These are phyloP conservation scores for Heliconius congener DNA, from an alignment of 1,140 invertebrate species.

Conservation along the genomic window DNA sequence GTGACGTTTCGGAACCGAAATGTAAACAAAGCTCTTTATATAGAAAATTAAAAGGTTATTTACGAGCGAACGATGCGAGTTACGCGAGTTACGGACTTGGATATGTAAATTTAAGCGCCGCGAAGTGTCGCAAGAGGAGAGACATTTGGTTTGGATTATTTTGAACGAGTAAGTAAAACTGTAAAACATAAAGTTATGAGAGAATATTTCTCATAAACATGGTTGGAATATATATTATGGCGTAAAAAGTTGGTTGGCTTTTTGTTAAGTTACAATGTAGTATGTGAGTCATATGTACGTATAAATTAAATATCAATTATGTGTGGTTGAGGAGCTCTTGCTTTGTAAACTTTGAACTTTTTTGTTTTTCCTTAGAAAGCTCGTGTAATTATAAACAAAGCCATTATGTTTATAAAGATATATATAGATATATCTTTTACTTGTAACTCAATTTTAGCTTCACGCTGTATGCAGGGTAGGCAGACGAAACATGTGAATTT, in stretches of 20 bases:
- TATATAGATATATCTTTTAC: background rate
- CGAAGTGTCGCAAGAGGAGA: constrained; percentile 59
- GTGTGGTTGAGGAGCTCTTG: background rate
- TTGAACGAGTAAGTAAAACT: constrained; percentile 74
- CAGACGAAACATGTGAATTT: no score
- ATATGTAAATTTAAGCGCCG: constrained; percentile 71
- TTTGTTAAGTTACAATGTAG: constrained; percentile 19
- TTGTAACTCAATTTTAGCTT: no score
- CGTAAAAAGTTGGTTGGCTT: constrained; percentile 20
- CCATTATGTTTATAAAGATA: background rate
- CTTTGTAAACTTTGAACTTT: background rate
- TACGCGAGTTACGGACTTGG: constrained; percentile 73
- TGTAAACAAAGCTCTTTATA: constrained; percentile 76
- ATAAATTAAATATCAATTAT: constrained; percentile 8
- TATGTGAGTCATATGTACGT: constrained; percentile 26
- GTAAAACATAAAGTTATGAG: constrained; percentile 36
- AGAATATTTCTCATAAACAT: constrained; percentile 33
- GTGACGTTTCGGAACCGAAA: constrained; percentile 76
- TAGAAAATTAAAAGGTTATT: constrained; percentile 66
- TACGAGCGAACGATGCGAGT: constrained; percentile 60
- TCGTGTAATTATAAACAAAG: background rate
- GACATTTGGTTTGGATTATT: constrained; percentile 68
- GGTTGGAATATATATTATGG: constrained; percentile 28
- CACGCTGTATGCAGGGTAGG: no score
- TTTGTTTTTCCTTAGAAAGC: background rate